Evolutionary conservation across 64 coral and sea anemone genomes (phyloP), one percentile per base, ranked within the genome.

Genomic region (Pocillopora damicornis): DNA sequence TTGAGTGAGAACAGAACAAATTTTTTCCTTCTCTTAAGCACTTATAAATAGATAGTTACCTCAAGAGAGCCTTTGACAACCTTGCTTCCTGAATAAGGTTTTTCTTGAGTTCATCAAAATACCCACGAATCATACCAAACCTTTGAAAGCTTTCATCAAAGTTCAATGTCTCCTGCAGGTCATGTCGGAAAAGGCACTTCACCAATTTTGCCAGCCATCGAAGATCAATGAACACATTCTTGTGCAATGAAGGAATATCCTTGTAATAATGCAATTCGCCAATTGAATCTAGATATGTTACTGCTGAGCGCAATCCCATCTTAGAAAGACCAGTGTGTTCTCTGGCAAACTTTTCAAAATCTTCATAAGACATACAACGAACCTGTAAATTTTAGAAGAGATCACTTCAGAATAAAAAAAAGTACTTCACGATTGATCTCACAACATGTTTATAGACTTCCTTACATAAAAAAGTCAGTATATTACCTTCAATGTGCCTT

Each of bases 131-230:
- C 23, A 92, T 61, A 16, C 15, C 37, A 87, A 61, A 88, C 25
- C 26, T 64, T 0, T 74, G 22, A 63, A 80, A 81, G 58, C 56
- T 81, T 69, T 92, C 91, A 51, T 81, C 67, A 62, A 84, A 89
- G 61, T 78, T 14, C 34, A 95, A 60, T 6, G 20, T 74, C 63
- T 62, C 68, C 57, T 88, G 63, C n/a, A 89, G n/a, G 69, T 98
- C 95, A 79, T 98, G 95, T 23, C 95, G 86, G 59, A 98, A 98
- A 15, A 98, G 74, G 59, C 88, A 62, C 63, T 92, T 98, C 1
- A 90, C 71, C 22, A 92, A 58, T 22, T 91, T 89, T 36, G 80
- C 81, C 35, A 98, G 78, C 95, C 95, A 98, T 60, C 75, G 61
- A 1, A 91, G 87, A 69, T 98, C 90, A 42, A 94, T 58, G 42